A percentile compares a stretch with the other conserved stretches of the same genome.
phyloP scores from a whole-genome alignment of 2,113 vertebrate genomes.

The Bubo blakistoni region DNA sequence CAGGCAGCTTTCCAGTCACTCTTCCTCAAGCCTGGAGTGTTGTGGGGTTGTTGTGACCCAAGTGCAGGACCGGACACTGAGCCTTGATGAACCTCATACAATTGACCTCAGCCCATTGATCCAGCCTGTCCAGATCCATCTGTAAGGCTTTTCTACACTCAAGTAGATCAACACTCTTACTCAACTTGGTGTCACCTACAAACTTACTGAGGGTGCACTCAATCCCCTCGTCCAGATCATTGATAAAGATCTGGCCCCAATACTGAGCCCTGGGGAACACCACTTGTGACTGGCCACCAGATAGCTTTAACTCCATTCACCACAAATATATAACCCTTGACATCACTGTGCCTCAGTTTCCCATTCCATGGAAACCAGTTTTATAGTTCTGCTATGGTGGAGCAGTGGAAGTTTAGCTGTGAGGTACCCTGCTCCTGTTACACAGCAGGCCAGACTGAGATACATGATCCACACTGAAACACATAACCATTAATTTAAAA shows the following conservation, averaged over 20 bases:
- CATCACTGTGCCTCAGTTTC: neutral
- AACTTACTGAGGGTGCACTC: no score
- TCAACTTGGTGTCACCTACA: neutral
- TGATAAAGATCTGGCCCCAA: neutral
- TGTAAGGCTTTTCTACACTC: neutral
- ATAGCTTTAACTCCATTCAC: neutral
- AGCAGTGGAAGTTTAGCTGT: neutral
- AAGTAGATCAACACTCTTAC: neutral
- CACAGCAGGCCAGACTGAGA: neutral
- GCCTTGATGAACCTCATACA: neutral
- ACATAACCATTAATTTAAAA: neutral
- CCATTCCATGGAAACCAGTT: neutral
- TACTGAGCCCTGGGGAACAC: neutral
- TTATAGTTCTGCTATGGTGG: neutral
- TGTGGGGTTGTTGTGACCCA: neutral
- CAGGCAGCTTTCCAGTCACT: neutral
- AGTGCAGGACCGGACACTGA: neutral
- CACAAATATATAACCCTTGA: neutral
- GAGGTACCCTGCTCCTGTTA: neutral
- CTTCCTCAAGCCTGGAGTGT: accelerated
- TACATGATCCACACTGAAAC: neutral
- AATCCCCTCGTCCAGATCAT: no score
- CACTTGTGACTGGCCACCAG: neutral
- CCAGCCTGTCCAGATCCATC: neutral
- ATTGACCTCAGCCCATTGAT: accelerated